Conservation (phyloP, 2,113 vertebrate genomes). For the Atherinomorus stipes region DNA sequence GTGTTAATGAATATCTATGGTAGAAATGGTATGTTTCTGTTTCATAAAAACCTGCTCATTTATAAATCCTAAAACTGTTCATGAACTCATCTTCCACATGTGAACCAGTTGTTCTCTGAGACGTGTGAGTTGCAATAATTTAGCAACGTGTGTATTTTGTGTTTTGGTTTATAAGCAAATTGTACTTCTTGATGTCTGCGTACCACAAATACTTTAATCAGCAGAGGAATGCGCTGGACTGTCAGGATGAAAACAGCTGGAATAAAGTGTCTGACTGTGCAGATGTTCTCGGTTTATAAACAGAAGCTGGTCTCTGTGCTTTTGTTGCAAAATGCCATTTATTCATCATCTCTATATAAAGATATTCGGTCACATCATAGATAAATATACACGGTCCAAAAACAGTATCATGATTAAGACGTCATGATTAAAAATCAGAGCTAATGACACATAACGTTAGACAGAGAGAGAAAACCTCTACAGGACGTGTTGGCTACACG, state of each 20-base stretch:
- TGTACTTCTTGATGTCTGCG: background rate
- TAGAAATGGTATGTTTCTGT: background rate
- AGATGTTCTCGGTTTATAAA: background rate
- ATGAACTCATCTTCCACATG: too few relatives aligned
- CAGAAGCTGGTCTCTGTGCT: background rate
- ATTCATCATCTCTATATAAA: constrained; percentile 46
- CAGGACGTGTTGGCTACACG: background rate
- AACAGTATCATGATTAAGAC: constrained; percentile 13
- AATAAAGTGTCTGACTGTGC: background rate
- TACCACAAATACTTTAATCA: background rate
- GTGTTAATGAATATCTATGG: too few relatives aligned
- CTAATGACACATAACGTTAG: constrained; percentile 35
- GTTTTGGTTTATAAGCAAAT: background rate
- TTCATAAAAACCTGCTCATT: background rate
- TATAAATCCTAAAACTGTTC: too few relatives aligned
- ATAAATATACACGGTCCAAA: constrained; percentile 8
- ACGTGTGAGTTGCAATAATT: background rate
- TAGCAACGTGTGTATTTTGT: too few relatives aligned
- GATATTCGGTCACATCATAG: constrained; percentile 14
- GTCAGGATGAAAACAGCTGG: background rate
- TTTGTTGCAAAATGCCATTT: constrained; percentile 62
- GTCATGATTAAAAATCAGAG: constrained; percentile 26
- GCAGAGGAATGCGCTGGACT: background rate
- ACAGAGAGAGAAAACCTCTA: constrained; percentile 35
- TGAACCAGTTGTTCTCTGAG: too few relatives aligned